phyloP scores from a whole-genome alignment of 2,888 invertebrate genomes.

The Temnothorax rugatulus region DNA sequence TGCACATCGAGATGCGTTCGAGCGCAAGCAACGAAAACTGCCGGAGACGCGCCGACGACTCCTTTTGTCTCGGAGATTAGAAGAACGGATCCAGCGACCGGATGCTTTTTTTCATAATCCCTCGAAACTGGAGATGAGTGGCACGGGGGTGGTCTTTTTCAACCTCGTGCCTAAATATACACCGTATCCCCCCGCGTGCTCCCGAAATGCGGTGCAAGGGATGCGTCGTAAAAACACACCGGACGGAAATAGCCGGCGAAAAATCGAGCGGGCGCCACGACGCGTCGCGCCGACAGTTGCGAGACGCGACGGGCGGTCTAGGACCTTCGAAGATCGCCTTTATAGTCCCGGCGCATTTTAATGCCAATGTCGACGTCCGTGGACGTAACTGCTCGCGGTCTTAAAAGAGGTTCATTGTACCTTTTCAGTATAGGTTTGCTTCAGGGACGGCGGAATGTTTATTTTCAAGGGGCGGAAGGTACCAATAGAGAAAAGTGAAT shows the following conservation, averaged over 20 bases:
- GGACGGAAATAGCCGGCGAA: slow-evolving; percentile 70
- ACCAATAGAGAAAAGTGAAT: not conserved
- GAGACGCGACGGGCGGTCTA: slow-evolving; percentile 40
- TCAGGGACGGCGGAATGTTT: not conserved
- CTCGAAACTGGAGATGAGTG: slow-evolving; percentile 65
- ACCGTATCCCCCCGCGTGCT: slow-evolving; percentile 3
- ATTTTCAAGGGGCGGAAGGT: not conserved
- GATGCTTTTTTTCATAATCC: slow-evolving; percentile 53
- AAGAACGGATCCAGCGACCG: slow-evolving; percentile 18
- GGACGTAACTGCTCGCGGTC: slow-evolving; percentile 37
- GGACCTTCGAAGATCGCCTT: slow-evolving; percentile 51
- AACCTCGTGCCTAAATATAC: slow-evolving; percentile 70
- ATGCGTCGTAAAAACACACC: slow-evolving; percentile 72
- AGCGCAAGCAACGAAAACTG: not conserved
- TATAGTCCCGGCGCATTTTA: slow-evolving; percentile 55
- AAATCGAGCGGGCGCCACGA: slow-evolving; percentile 50
- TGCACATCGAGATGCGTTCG: not conserved
- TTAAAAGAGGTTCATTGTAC: slow-evolving; percentile 42
- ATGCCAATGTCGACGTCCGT: slow-evolving; percentile 47
- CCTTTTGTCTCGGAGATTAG: slow-evolving; percentile 38
- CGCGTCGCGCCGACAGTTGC: slow-evolving; percentile 20
- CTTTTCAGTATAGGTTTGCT: not conserved
- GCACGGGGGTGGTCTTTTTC: slow-evolving; percentile 65
- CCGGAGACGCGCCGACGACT: slow-evolving; percentile 31
- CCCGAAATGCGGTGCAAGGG: slow-evolving; percentile 62